Conservation (phyloP, 2,113 vertebrate species). For the Crotalus helleri region DNA sequence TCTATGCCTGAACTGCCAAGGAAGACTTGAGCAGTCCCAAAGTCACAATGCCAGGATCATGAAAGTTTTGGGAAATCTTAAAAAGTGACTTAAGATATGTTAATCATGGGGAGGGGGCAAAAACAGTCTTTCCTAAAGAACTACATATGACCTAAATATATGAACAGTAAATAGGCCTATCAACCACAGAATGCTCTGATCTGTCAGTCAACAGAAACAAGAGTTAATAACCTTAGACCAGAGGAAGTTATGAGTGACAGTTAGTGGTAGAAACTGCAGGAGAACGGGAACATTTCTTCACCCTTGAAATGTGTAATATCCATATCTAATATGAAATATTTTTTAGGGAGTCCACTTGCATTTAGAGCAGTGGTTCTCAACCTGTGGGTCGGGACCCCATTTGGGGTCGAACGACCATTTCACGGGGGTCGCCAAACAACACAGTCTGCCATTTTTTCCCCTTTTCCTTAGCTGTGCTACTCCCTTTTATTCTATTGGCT, state of each 20-base stretch:
- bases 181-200: neutral
- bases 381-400: no score
- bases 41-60: neutral
- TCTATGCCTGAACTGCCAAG: neutral
- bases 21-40: neutral
- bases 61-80: neutral
- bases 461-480: no score
- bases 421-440: no score
- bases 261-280: neutral
- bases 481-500: no score
- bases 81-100: neutral
- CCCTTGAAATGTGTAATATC: neutral
- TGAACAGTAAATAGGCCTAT: neutral
- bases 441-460: no score
- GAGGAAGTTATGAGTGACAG: neutral
- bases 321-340: neutral
- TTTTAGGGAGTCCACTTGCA: neutral
- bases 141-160: neutral
- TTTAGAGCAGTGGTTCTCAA: no score
- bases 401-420: no score
- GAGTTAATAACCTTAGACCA: neutral
- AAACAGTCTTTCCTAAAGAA: neutral
- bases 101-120: neutral
- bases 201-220: neutral
- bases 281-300: neutral